phyloP scores from a whole-genome alignment of 1,140 invertebrate genomes.

The Choristoneura fumiferana region DNA sequence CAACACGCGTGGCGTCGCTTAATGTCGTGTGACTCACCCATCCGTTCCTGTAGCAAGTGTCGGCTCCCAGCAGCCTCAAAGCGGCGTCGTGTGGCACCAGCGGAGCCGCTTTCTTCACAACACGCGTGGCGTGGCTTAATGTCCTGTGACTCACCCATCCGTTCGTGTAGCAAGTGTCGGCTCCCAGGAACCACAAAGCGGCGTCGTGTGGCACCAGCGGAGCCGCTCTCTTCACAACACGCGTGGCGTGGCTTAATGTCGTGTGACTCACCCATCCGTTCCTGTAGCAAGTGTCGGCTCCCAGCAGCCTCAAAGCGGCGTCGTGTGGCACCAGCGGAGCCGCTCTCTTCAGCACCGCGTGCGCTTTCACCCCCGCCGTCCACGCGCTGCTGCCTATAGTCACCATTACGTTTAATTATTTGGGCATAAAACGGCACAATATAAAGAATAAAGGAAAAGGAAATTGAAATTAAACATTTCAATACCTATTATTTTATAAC shows the following conservation, averaged over 20 bases:
- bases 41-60: slow-evolving; percentile 50
- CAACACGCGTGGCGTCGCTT: too few relatives aligned
- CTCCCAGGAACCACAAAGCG: slow-evolving; percentile 51
- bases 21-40: slow-evolving; percentile 49
- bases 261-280: slow-evolving; percentile 47
- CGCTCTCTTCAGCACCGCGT: slow-evolving; percentile 42
- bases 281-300: slow-evolving; percentile 53
- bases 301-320: slow-evolving; percentile 50
- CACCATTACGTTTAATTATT: too few relatives aligned
- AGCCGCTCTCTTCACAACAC: slow-evolving; percentile 42
- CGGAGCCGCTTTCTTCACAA: too few relatives aligned
- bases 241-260: too few relatives aligned
- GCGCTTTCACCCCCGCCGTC: slow-evolving; percentile 48
- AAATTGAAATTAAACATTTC: too few relatives aligned
- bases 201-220: slow-evolving; percentile 44
- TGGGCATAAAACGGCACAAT: too few relatives aligned
- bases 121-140: too few relatives aligned
- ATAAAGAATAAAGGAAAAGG: too few relatives aligned
- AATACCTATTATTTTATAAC: too few relatives aligned
- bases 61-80: slow-evolving; percentile 50
- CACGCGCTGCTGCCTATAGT: slow-evolving; percentile 34
- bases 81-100: slow-evolving; percentile 46
- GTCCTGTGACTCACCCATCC: slow-evolving; percentile 44
- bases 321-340: slow-evolving; percentile 41
- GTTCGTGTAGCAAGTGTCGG: slow-evolving; percentile 52